Conservation (phyloP, 1,140 invertebrate genomes). For the Drosophila sucinea region DNA sequence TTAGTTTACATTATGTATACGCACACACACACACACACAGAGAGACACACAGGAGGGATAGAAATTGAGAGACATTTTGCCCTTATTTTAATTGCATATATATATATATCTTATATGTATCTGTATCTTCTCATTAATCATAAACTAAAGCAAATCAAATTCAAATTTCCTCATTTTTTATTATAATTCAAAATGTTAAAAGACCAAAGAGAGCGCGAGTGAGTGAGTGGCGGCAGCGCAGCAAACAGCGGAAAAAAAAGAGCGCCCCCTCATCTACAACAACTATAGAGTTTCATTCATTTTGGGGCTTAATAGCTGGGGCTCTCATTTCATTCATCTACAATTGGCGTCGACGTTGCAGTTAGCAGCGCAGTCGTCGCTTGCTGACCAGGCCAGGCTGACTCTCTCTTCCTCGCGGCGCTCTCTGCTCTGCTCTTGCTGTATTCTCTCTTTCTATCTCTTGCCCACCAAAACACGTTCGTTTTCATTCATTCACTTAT, state of each 20-base stretch:
- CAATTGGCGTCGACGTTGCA: slow-evolving; percentile 32
- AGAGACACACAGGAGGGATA: not conserved
- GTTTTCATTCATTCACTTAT: slow-evolving; percentile 75
- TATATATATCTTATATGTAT: slow-evolving; percentile 6
- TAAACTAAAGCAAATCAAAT: slow-evolving; percentile 73
- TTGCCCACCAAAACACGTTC: slow-evolving; percentile 66
- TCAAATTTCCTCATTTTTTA: slow-evolving; percentile 25
- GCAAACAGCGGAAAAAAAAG: slow-evolving; percentile 7
- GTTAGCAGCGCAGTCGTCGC: slow-evolving; percentile 2
- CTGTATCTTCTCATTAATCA: slow-evolving; percentile 66
- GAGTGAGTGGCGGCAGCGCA: slow-evolving; percentile 20
- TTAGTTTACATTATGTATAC: slow-evolving; percentile 68
- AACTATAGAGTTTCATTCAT: slow-evolving; percentile 61
- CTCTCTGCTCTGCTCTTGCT: slow-evolving; percentile 29
- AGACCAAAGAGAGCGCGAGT: not conserved
- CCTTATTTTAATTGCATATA: slow-evolving; percentile 51
- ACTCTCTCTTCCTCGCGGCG: too few relatives aligned
- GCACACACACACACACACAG: slow-evolving; percentile 34
- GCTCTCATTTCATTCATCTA: slow-evolving; percentile 67
- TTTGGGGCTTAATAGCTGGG: slow-evolving; percentile 43
- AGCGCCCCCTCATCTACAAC: slow-evolving; percentile 46
- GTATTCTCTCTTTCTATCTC: slow-evolving; percentile 28
- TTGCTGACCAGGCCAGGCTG: slow-evolving; percentile 19
- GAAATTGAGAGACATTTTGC: slow-evolving; percentile 20
- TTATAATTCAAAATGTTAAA: slow-evolving; percentile 7